A percentile compares a stretch with the other conserved stretches of the same genome.
These are phyloP conservation scores for Lithobates sylvaticus DNA, from an alignment of 2,797 vertebrate genomes.

Conservation along the genomic window DNA sequence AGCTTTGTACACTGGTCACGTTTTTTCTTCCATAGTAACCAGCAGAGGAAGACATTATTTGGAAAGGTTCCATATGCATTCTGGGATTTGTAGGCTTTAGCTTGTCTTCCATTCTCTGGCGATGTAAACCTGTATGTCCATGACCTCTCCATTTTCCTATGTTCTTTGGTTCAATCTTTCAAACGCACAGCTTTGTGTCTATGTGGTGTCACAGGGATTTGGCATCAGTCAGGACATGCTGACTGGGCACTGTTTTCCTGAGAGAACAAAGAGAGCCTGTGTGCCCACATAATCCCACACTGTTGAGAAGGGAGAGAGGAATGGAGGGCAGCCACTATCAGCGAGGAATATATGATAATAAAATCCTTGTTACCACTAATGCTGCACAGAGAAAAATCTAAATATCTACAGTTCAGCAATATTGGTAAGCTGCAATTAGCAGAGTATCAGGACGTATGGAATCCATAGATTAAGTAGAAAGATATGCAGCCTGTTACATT, in stretches of 20 bases:
- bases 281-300: conserved; percentile 49
- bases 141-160: conserved; percentile 19
- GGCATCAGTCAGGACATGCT: conserved; percentile 53
- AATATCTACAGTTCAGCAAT: background rate
- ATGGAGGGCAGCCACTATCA: conserved; percentile 6
- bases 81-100: conserved; percentile 18
- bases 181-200: conserved; percentile 22
- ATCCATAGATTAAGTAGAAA: background rate
- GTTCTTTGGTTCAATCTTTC: conserved; percentile 24
- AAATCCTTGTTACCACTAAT: background rate
- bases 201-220: conserved; percentile 47
- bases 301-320: conserved; percentile 39
- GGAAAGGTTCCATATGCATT: background rate
- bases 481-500: background rate
- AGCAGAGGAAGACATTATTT: background rate
- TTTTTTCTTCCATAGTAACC: background rate
- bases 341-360: conserved; percentile 2
- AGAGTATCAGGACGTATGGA: background rate
- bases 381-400: background rate
- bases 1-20: background rate
- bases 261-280: conserved; percentile 49
- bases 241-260: conserved; percentile 40
- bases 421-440: background rate
- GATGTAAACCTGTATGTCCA: conserved; percentile 4
- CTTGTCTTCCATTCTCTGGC: background rate